phyloP scores from a whole-genome alignment of 2,888 invertebrate species.

The Loripinus fragilis region DNA sequence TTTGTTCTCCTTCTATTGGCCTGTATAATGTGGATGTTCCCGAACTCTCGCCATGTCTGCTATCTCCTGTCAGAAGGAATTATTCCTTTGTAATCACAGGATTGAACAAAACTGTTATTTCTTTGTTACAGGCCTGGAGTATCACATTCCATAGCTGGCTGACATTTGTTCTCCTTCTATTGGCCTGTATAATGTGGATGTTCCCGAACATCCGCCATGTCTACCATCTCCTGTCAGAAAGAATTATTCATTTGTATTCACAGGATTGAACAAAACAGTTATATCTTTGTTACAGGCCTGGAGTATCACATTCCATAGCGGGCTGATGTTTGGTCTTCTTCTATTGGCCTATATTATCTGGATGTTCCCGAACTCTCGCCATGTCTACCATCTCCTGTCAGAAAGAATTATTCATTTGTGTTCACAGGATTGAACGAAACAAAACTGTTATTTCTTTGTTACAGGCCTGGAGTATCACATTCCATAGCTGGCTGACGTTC shows the following conservation, averaged over 20 bases:
- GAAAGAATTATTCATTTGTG: too few relatives aligned
- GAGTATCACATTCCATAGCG: constrained; percentile 99
- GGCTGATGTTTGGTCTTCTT: constrained; percentile 97
- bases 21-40: constrained; percentile 97
- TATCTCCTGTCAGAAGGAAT: constrained; percentile 94
- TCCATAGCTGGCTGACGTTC: constrained; percentile 98
- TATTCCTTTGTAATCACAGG: too few relatives aligned
- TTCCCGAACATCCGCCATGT: constrained; percentile 96
- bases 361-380: constrained; percentile 97
- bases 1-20: constrained; percentile 97
- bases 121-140: constrained; percentile 93
- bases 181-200: constrained; percentile 98
- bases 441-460: constrained; percentile 18
- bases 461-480: constrained; percentile 99
- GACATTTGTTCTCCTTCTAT: constrained; percentile 95
- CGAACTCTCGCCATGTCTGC: constrained; percentile 96
- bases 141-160: constrained; percentile 99
- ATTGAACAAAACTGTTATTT: too few relatives aligned
- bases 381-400: constrained; percentile 95
- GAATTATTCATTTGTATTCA: too few relatives aligned
- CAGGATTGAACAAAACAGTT: too few relatives aligned
- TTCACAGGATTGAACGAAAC: too few relatives aligned
- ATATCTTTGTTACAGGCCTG: constrained; percentile 89
- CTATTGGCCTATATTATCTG: constrained; percentile 97
- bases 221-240: constrained; percentile 95